phyloP scores from a whole-genome alignment of 2,888 invertebrate genomes.

The Papilio demoleus region DNA sequence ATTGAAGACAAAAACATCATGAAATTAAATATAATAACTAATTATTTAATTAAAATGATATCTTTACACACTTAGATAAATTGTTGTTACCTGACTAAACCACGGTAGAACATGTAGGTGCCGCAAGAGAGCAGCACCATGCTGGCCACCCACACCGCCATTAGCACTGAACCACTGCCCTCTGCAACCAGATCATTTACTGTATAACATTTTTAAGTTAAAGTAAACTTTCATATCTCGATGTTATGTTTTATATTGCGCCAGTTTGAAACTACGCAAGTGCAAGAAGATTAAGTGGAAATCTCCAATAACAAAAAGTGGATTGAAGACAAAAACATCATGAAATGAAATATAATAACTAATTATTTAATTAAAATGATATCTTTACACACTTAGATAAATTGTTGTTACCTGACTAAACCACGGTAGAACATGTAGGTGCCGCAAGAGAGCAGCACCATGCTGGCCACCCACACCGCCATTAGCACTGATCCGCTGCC shows the following conservation, averaged over 20 bases:
- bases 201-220: not conserved
- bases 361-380: too few species aligned
- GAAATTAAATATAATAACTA: too few species aligned
- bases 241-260: too few species aligned
- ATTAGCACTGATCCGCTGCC: constrained; percentile 67
- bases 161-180: constrained; percentile 68
- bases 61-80: too few species aligned
- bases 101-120: constrained; percentile 66
- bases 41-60: too few species aligned
- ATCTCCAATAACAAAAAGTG: too few species aligned
- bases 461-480: constrained; percentile 73
- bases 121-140: constrained; percentile 71
- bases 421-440: constrained; percentile 68
- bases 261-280: too few species aligned
- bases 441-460: constrained; percentile 70
- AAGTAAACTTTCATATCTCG: too few species aligned
- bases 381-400: too few species aligned
- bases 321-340: too few species aligned
- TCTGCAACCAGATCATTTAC: constrained; percentile 52
- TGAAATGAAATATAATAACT: too few species aligned
- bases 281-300: too few species aligned
- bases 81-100: constrained; percentile 59
- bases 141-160: constrained; percentile 73
- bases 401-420: constrained; percentile 62
- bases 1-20: not conserved